Base-by-base conservation (phyloP, 2,113 vertebrate species). In the Notothenia coriiceps region DNA sequence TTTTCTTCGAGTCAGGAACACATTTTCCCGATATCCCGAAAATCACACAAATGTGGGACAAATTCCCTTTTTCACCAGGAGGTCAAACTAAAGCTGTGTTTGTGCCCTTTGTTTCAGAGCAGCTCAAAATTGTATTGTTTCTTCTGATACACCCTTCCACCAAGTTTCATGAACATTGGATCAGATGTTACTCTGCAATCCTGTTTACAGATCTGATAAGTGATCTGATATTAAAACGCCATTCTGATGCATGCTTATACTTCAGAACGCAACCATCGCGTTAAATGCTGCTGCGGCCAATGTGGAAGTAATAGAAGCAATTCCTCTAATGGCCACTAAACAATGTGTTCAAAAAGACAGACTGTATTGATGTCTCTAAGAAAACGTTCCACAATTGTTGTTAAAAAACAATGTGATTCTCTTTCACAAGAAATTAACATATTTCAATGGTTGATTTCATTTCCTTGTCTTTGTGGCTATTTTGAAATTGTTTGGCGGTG, bases 401-500 rank as follows among this genome's bases (percentile, higher is more conserved):
- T 80, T 25, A 46, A 73, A 66, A 66, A 63, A 79, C 71, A 72
- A 72, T 50, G 13, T 46, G 51, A 51, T 51, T 80, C 8, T 68
- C 69, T 83, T 80, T 74, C 59, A 60, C 59, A 29, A 33, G 20
- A 77, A 74, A 74, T 81, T 18, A 18, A 5, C 51, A 61, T 25
- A 18, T 43, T 64, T 60, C n/a, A 22, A 35, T 46, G 43, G 1
- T 59, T 59, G 65, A 84, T 74, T 84, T 54, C 60, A 81, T 54
- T 52, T 50, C 57, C 35, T 40, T 40, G 54, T 57, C 47, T 77
- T 70, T 54, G 70, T 50, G 54, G 29, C n/a, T 61, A 20, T 80
- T 77, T 40, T 52, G 57, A 62, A 73, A 77, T 40, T 22, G 6
- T 56, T 49, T 11, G 33, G 51, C 9, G 0, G 13, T 82, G 55